phyloP scores from a whole-genome alignment of 2,113 vertebrate species.

The Poecilia latipinna region DNA sequence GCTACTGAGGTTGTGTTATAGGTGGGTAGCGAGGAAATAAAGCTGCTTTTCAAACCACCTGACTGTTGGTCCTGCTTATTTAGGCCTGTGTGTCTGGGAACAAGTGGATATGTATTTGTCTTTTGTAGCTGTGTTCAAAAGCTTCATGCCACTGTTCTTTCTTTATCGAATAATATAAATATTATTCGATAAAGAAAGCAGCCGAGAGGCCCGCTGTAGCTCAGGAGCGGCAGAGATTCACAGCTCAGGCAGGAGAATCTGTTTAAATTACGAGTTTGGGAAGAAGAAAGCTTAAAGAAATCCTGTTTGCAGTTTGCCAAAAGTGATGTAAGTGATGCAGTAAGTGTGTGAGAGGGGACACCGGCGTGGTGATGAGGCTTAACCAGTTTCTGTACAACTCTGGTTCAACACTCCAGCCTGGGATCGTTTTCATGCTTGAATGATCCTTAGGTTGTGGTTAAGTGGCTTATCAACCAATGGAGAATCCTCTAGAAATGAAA shows the following conservation, averaged over 20 bases:
- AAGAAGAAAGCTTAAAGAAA: no score
- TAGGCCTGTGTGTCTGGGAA: conserved; percentile 50
- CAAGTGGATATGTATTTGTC: conserved; percentile 20
- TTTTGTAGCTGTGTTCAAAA: neutral
- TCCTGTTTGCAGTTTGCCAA: no score
- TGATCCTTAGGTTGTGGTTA: neutral
- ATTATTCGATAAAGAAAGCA: no score
- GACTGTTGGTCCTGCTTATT: conserved; percentile 62
- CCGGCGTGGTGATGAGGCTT: no score
- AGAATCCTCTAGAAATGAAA: neutral
- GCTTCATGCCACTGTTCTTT: neutral
- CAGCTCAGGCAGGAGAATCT: no score
- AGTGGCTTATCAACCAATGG: neutral
- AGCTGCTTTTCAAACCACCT: conserved; percentile 66
- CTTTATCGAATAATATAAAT: neutral
- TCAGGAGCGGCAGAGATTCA: no score
- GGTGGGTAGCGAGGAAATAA: conserved; percentile 72
- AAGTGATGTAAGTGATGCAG: no score
- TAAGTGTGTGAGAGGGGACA: no score
- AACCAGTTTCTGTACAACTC: neutral
- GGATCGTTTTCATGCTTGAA: neutral
- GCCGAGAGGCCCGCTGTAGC: no score
- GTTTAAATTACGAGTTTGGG: no score
- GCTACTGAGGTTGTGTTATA: conserved; percentile 51
- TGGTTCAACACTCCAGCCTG: no score